Percentiles rank a stretch among this genome's conserved stretches.
phyloP scores from a whole-genome alignment of 2,888 invertebrate species.

The Dryobotodes eremita region DNA sequence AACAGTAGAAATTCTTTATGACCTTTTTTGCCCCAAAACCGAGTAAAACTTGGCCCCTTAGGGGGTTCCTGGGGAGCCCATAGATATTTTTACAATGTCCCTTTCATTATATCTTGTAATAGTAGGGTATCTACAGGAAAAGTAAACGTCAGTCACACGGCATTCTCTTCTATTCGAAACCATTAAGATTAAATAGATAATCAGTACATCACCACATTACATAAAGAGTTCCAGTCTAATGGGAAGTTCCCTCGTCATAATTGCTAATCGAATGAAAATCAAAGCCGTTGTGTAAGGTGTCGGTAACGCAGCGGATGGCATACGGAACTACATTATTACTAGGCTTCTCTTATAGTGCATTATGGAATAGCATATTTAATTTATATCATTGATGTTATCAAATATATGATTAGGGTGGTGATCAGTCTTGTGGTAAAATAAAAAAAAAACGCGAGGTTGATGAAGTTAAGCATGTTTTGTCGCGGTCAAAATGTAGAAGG shows the following conservation, averaged over 20 bases:
- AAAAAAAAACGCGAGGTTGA: too few relatives aligned
- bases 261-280: slow-evolving; percentile 45
- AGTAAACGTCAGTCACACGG: neutral
- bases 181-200: slow-evolving; percentile 25
- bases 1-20: neutral
- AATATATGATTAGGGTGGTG: neutral
- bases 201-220: slow-evolving; percentile 13
- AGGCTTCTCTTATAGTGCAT: neutral
- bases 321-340: slow-evolving; percentile 50
- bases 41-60: neutral
- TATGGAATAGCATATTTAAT: neutral
- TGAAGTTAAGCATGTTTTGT: neutral
- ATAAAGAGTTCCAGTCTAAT: slow-evolving; percentile 30
- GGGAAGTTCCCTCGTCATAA: slow-evolving; percentile 30
- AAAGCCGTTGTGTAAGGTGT: slow-evolving; percentile 34
- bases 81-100: neutral
- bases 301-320: slow-evolving; percentile 39
- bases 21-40: neutral
- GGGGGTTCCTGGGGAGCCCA: neutral
- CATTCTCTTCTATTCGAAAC: neutral
- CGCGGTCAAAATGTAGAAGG: neutral
- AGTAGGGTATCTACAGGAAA: neutral
- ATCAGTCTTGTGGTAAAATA: neutral
- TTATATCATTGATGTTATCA: slow-evolving; percentile 4
- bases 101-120: neutral